Conservation (phyloP, 2,113 vertebrate genomes). For the Pluvialis apricaria region DNA sequence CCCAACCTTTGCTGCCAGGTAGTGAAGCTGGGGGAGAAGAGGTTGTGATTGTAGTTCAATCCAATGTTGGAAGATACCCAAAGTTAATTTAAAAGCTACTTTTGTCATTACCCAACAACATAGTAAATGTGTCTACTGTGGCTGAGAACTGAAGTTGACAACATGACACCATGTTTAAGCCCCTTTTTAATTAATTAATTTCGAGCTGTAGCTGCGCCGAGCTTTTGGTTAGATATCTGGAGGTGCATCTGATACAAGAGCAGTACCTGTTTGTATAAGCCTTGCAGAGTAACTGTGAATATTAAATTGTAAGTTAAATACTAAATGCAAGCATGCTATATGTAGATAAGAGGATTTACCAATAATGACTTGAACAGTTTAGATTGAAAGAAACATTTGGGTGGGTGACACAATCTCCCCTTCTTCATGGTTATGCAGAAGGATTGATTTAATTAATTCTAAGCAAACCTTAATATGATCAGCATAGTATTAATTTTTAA, state of each 20-base stretch:
- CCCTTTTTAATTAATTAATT: not conserved
- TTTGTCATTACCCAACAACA: not conserved
- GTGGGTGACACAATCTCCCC: not conserved
- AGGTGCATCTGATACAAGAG: not conserved
- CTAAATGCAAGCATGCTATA: not conserved
- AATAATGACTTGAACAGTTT: conserved; percentile 10
- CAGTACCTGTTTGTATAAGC: not conserved
- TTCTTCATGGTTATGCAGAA: conserved; percentile 6
- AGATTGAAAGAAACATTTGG: not conserved
- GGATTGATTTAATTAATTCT: conserved; percentile 55
- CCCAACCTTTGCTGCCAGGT: not conserved
- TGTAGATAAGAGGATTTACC: conserved; percentile 52
- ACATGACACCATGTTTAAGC: not conserved
- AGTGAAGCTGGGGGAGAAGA: not conserved
- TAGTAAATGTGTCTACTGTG: not conserved
- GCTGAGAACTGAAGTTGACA: not conserved
- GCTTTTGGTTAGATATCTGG: not conserved
- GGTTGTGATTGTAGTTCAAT: not conserved
- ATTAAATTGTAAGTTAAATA: not conserved
- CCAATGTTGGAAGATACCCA: not conserved
- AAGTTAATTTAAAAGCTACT: not conserved
- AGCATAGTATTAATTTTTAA: conserved; percentile 52
- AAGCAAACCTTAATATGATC: conserved; percentile 55
- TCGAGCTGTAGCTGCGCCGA: not conserved
- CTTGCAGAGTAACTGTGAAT: not conserved